Conservation (phyloP, 2,888 invertebrate genomes). For the Ichneumon xanthorius region DNA sequence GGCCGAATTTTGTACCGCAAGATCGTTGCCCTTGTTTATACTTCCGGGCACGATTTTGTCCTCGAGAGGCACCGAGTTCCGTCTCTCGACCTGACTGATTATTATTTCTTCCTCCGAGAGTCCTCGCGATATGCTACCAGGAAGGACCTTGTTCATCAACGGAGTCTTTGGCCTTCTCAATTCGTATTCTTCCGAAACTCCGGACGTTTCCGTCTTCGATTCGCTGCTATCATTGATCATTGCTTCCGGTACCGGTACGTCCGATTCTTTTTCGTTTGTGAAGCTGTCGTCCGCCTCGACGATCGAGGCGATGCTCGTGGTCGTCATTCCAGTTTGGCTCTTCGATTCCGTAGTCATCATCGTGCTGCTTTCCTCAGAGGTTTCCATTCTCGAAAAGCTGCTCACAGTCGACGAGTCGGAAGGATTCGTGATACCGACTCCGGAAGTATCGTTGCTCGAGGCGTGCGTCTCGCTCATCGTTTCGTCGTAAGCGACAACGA, state of each 20-base stretch:
- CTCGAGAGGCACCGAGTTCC: constrained; percentile 54
- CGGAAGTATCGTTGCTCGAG: constrained; percentile 47
- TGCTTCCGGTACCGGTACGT: constrained; percentile 12
- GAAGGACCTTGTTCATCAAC: constrained; percentile 46
- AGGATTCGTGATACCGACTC: constrained; percentile 36
- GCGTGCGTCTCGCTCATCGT: neutral
- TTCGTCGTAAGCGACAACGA: neutral
- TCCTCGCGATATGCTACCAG: constrained; percentile 55
- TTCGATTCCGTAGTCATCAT: neutral
- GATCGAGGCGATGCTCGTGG: constrained; percentile 1
- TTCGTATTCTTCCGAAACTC: neutral
- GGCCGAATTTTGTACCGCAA: constrained; percentile 7
- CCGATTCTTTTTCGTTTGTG: neutral
- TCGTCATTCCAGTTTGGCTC: neutral
- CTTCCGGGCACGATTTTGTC: constrained; percentile 67
- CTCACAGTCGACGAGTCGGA: constrained; percentile 46
- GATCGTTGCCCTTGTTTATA: constrained; percentile 62
- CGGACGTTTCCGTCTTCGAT: neutral
- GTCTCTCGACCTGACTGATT: constrained; percentile 20
- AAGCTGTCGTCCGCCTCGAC: neutral
- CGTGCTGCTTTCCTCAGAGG: neutral
- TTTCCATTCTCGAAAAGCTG: neutral
- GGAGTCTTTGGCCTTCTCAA: constrained; percentile 51
- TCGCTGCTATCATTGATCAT: constrained; percentile 1
- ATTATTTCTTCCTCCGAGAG: constrained; percentile 52